These are phyloP conservation scores for Tineola bisselliella DNA, from an alignment of 2,888 invertebrate genomes.

Conservation along the genomic window DNA sequence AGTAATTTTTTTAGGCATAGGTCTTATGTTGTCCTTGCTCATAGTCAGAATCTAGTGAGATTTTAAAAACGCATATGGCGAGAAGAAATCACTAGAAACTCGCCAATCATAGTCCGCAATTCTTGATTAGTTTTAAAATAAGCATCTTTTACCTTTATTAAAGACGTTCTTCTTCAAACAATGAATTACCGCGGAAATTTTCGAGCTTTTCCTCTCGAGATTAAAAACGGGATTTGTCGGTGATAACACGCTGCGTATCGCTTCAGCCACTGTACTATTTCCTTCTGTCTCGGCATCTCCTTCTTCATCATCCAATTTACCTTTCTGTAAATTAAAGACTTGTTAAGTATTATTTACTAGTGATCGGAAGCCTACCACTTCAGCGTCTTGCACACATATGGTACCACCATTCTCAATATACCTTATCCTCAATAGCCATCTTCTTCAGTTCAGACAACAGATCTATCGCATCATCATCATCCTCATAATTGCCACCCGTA, in stretches of 20 bases:
- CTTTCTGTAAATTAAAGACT: not conserved
- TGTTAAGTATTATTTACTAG: too few species aligned
- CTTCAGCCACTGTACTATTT: constrained; percentile 59
- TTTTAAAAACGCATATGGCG: too few species aligned
- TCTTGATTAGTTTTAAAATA: too few species aligned
- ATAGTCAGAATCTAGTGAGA: too few species aligned
- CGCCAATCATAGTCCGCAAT: too few species aligned
- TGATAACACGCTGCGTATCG: constrained; percentile 71
- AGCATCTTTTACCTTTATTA: constrained; percentile 42
- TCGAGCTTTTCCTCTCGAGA: constrained; percentile 70
- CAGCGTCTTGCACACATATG: too few species aligned
- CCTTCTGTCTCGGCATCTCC: constrained; percentile 30
- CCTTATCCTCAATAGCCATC: constrained; percentile 46
- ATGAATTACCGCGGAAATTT: constrained; percentile 70
- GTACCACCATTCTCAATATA: too few species aligned
- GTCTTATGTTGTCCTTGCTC: too few species aligned
- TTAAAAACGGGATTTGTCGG: constrained; percentile 78
- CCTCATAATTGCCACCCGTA: constrained; percentile 8
- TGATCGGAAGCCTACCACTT: too few species aligned
- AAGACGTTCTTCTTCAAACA: constrained; percentile 66
- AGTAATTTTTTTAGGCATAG: too few species aligned
- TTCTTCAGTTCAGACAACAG: constrained; percentile 72
- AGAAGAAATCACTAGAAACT: too few species aligned
- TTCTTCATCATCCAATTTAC: constrained; percentile 22
- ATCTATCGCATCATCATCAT: constrained; percentile 59